Conservation (phyloP, 1,140 invertebrate species). For the Lepidurus arcticus region DNA sequence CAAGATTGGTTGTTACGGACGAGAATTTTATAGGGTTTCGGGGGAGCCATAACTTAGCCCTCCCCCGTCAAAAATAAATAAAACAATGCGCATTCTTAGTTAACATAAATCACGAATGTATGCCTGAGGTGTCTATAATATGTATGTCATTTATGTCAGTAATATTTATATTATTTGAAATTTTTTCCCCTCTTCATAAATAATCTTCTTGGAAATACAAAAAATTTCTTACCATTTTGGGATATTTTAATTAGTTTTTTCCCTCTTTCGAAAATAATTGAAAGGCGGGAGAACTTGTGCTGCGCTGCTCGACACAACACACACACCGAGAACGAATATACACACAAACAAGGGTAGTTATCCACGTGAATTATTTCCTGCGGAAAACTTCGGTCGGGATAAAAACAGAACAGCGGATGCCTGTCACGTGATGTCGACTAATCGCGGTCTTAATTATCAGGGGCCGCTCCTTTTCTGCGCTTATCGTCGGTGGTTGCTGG, state of each 20-base stretch:
- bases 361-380: slow-evolving; percentile 9
- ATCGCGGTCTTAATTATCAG: slow-evolving; percentile 4
- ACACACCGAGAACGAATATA: background rate
- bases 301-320: background rate
- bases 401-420: background rate
- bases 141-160: too few species aligned
- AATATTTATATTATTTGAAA: too few species aligned
- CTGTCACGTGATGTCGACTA: background rate
- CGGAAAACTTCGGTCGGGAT: background rate
- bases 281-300: background rate
- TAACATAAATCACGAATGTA: too few species aligned
- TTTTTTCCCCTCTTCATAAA: too few species aligned
- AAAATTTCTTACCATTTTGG: background rate
- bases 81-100: too few species aligned
- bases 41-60: too few species aligned
- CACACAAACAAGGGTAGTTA: background rate
- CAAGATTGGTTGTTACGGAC: too few species aligned
- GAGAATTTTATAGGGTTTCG: too few species aligned
- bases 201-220: too few species aligned
- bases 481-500: too few species aligned
- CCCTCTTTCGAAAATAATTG: background rate
- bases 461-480: background rate
- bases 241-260: background rate
- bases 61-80: too few species aligned
- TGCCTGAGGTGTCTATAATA: too few species aligned